These are phyloP conservation scores for Felis chaus DNA, from an alignment of 2,113 vertebrate genomes.

Conservation along the genomic window DNA sequence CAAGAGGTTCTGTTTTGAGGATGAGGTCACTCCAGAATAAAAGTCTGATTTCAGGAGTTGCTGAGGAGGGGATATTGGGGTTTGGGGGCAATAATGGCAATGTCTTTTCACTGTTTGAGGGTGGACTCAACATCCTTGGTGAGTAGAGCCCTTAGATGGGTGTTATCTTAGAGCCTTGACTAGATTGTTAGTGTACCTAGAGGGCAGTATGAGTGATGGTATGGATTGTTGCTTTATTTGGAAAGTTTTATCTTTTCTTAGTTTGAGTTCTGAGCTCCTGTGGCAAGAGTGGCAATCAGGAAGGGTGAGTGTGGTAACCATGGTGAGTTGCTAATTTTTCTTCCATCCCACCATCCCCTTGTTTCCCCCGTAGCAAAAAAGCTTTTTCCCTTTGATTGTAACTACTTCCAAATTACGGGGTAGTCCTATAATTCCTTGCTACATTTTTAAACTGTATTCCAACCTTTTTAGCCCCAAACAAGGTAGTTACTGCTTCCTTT, in stretches of 20 bases:
- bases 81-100: neutral
- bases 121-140: neutral
- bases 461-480: neutral
- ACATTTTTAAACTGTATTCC: neutral
- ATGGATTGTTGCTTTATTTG: conserved; percentile 5
- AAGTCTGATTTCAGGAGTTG: neutral
- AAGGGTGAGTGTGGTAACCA: conserved; percentile 1
- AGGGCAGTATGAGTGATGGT: neutral
- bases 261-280: neutral
- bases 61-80: neutral
- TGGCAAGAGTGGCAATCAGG: neutral
- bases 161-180: neutral
- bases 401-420: neutral
- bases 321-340: neutral
- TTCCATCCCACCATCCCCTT: neutral
- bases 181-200: conserved; percentile 7
- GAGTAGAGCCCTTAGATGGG: neutral
- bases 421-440: neutral
- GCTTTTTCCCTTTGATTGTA: conserved; percentile 28
- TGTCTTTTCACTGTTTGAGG: neutral
- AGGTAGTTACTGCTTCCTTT: neutral
- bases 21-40: neutral
- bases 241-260: neutral
- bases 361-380: neutral
- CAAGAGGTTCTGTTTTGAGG: conserved; percentile 1